Evolutionary conservation across 2,113 vertebrate species (phyloP), one percentile per base, ranked within the genome.

Genomic region (Aepyceros melampus): DNA sequence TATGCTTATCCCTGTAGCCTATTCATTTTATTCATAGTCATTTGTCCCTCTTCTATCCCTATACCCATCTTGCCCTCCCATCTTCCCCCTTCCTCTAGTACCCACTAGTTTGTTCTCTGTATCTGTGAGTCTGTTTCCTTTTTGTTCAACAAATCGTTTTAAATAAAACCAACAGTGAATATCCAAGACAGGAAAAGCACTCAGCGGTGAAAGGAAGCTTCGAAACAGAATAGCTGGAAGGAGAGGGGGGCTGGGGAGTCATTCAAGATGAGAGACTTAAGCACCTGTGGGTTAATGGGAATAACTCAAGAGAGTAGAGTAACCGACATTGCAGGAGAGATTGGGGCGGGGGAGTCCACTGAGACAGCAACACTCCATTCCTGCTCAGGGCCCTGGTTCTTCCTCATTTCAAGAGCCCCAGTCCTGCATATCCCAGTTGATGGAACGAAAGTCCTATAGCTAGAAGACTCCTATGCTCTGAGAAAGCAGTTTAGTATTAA

Each of bases 321-420:
- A 55, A 51, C 3, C 27, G 47, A 29, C 2, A 7, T 0, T 64
- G 13, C 10, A 40, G 53, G 60, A 56, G 15, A 8, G 6, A 58
- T 15, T 1, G 6, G 23, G 23, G 9, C 3, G 0, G 16, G 23
- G 43, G 6, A 2, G 4, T 5, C 33, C 36, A 60, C 19, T 40
- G 6, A 12, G 43, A 71, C 16, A 6, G 13, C 21, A 88, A 56
- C 23, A 13, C 19, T 23, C 31, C 15, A 9, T 8, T 43, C 31
- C 27, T 6, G 8, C n/a, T n/a, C 11, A 11, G 40, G 51, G 6
- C 25, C 88, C 60, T 36, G 36, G 17, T 3, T 94, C 47, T 40
- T 94, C 40, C 6, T 8, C 60, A 60, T 55, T 84, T 74, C 36
- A 51, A 27, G 29, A 96, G 81, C 33, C 62, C 36, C 74, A 85